phyloP scores from a whole-genome alignment of 2,888 invertebrate genomes.

The Epirrita christyi region DNA sequence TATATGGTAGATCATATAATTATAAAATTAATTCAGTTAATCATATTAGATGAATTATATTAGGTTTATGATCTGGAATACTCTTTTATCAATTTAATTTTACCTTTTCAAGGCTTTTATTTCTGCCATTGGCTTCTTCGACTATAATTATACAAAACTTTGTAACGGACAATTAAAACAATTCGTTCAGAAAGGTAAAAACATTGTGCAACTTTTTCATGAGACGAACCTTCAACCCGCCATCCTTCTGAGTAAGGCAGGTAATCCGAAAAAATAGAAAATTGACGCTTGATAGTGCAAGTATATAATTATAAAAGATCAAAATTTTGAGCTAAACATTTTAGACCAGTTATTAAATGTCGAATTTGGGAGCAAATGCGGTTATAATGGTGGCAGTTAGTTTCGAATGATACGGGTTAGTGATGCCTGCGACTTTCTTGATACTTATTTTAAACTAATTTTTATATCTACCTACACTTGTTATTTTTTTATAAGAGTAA shows the following conservation, averaged over 20 bases:
- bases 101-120: no score
- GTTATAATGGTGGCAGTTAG: slow-evolving; percentile 74
- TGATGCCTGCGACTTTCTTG: slow-evolving; percentile 47
- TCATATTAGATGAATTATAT: no score
- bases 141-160: slow-evolving; percentile 27
- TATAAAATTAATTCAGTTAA: no score
- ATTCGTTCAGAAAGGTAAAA: slow-evolving; percentile 58
- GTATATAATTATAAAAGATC: slow-evolving; percentile 81
- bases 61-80: no score
- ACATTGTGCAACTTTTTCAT: slow-evolving; percentile 62
- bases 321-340: slow-evolving; percentile 63
- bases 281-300: slow-evolving; percentile 62
- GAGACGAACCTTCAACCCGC: slow-evolving; percentile 40
- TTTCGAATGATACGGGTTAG: slow-evolving; percentile 63
- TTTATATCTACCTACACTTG: no score
- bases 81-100: no score
- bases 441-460: no score
- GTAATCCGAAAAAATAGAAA: slow-evolving; percentile 64
- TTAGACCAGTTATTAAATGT: slow-evolving; percentile 73
- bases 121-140: no score
- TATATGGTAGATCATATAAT: no score
- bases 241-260: slow-evolving; percentile 68
- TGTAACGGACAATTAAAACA: slow-evolving; percentile 56
- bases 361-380: slow-evolving; percentile 75
- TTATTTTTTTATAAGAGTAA: no score